phyloP scores from a whole-genome alignment of 2,888 invertebrate genomes.

The Melipona beecheii region DNA sequence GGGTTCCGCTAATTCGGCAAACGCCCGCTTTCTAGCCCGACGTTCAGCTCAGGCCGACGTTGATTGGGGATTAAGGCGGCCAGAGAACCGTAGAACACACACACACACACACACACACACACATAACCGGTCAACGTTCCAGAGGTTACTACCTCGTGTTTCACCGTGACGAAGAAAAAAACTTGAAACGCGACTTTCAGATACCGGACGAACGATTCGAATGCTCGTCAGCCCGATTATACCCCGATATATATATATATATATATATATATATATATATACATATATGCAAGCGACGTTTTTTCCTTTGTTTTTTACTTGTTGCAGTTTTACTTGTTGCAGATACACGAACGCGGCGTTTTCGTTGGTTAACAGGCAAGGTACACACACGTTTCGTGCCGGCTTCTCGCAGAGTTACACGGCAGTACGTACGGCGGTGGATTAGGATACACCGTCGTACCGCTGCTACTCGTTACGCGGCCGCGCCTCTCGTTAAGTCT shows the following conservation, averaged over 20 bases:
- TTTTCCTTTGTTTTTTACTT: background rate
- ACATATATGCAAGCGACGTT: too few species aligned
- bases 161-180: background rate
- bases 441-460: background rate
- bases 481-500: slow-evolving; percentile 31
- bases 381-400: background rate
- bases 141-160: background rate
- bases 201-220: background rate
- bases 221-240: background rate
- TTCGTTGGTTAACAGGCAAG: background rate
- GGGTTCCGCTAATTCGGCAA: slow-evolving; percentile 60
- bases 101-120: slow-evolving; percentile 11
- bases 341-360: background rate
- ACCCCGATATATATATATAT: too few species aligned
- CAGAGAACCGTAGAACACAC: slow-evolving; percentile 7
- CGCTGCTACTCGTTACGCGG: slow-evolving; percentile 24
- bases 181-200: background rate
- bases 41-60: slow-evolving; percentile 27
- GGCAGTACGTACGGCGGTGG: background rate
- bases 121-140: slow-evolving; percentile 7
- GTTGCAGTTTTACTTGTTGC: background rate
- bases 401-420: background rate
- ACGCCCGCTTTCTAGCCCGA: slow-evolving; percentile 43
- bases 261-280: too few species aligned
- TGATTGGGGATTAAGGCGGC: slow-evolving; percentile 56